phyloP scores from a whole-genome alignment of 2,888 invertebrate species.

The Dioctria linearis region DNA sequence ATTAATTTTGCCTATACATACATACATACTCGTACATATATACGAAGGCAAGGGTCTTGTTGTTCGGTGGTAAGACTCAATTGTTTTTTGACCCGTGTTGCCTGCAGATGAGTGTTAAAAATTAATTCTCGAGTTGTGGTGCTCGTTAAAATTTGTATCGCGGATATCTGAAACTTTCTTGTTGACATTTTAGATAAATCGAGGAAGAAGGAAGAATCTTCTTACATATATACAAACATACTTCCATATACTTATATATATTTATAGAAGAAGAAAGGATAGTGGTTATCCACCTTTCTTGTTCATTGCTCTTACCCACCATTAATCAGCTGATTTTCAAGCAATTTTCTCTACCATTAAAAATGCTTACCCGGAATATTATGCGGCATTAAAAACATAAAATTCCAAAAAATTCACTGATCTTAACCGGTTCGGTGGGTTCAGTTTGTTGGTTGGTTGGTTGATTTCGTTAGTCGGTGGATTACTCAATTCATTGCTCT shows the following conservation, averaged over 20 bases:
- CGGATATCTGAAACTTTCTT: neutral
- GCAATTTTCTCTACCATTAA: conserved; percentile 7
- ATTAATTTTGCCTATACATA: neutral
- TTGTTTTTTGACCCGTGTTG: neutral
- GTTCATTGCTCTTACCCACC: neutral
- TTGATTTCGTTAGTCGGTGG: conserved; percentile 36
- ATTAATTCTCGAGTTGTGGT: neutral
- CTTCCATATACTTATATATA: no score
- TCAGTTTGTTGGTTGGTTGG: neutral
- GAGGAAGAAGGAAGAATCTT: neutral
- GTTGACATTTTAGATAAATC: conserved; percentile 4
- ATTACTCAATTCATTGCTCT: conserved; percentile 54
- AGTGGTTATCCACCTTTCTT: neutral
- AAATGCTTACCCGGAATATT: conserved; percentile 1
- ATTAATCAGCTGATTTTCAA: conserved; percentile 3
- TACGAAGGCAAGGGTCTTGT: neutral
- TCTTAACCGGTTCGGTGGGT: conserved; percentile 52
- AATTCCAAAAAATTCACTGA: conserved; percentile 35
- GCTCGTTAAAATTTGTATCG: neutral
- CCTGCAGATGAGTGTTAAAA: neutral
- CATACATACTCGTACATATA: no score
- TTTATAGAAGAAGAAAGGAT: no score
- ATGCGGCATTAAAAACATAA: neutral
- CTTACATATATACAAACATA: neutral
- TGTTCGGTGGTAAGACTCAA: neutral